Evolutionary conservation across 2,888 invertebrate species (phyloP).

Genomic region (Teleiodes luculella): DNA sequence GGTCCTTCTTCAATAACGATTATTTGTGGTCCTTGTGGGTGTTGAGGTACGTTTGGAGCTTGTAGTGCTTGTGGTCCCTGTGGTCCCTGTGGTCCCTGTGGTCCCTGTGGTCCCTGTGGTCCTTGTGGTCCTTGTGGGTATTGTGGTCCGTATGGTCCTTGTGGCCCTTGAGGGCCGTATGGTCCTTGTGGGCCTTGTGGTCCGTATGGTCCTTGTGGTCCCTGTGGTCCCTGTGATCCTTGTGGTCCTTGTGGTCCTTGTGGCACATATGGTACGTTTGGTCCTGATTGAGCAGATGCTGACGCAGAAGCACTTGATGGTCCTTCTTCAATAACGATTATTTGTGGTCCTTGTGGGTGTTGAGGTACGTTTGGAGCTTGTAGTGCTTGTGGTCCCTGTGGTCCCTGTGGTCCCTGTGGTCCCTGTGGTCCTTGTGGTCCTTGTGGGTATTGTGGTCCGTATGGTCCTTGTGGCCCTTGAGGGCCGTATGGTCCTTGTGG

Average conservation of each 20-base stretch:
- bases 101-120: slow-evolving; percentile 5
- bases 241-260: not conserved
- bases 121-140: not conserved
- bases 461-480: no score
- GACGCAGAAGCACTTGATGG: not conserved
- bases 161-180: not conserved
- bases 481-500: no score
- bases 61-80: not conserved
- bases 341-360: no score
- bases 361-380: no score
- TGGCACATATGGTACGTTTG: slow-evolving; percentile 10
- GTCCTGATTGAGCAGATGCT: not conserved
- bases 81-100: no score
- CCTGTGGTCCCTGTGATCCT: not conserved
- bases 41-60: no score
- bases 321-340: no score
- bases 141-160: slow-evolving; percentile 8
- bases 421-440: slow-evolving; percentile 18
- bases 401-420: not conserved
- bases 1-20: slow-evolving; percentile 1
- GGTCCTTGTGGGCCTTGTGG: not conserved
- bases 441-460: no score
- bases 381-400: not conserved
- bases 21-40: slow-evolving; percentile 2
- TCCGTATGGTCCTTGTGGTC: not conserved